These are phyloP conservation scores for Bruchidius siliquastri DNA, from an alignment of 2,888 invertebrate species.

Conservation along the genomic window DNA sequence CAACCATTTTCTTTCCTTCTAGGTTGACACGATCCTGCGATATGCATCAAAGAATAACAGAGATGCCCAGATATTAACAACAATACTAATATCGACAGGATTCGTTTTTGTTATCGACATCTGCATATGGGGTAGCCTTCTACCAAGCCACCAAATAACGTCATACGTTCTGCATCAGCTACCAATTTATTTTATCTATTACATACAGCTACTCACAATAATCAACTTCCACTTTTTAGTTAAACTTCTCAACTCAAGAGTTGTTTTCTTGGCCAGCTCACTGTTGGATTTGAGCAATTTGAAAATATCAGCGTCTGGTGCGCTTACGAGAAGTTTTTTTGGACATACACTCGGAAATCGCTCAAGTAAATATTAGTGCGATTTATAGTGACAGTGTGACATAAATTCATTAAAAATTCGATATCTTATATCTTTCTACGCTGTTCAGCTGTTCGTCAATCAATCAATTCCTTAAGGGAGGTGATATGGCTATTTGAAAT, in stretches of 20 bases:
- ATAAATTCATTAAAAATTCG: too few species aligned
- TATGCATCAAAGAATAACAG: neutral
- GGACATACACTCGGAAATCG: neutral
- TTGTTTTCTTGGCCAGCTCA: neutral
- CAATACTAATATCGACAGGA: neutral
- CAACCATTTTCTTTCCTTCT: neutral
- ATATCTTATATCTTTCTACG: too few species aligned
- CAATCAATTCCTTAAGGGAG: too few species aligned
- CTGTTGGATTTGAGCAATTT: neutral
- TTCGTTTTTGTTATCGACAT: neutral
- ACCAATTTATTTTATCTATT: slow-evolving; percentile 1
- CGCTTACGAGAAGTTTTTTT: neutral
- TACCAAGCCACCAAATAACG: neutral
- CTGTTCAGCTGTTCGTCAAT: too few species aligned
- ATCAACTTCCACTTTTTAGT: neutral
- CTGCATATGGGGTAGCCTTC: neutral
- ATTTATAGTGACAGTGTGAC: too few species aligned
- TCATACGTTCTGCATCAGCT: neutral
- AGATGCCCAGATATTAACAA: neutral
- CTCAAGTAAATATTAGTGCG: neutral
- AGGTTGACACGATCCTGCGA: slow-evolving; percentile 7
- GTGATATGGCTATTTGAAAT: too few species aligned
- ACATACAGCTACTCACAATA: neutral
- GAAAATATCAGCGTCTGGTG: neutral
- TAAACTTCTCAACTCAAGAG: neutral